A percentile compares a stretch with the other conserved stretches of the same genome.
phyloP scores from a whole-genome alignment of 1,140 invertebrate species.

The Solenopsis invicta region DNA sequence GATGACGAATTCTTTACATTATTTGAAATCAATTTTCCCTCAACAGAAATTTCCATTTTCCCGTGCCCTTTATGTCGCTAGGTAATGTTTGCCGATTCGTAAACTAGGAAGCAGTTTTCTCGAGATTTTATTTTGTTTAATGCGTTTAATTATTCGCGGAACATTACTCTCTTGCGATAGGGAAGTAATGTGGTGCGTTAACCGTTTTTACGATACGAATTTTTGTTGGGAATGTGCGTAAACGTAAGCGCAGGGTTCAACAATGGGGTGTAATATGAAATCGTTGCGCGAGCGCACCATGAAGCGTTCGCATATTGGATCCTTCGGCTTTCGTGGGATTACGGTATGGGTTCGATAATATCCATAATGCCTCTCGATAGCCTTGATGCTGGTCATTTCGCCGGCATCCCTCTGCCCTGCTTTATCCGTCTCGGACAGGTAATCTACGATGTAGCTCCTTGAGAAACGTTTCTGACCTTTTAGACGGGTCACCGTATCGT shows the following conservation, averaged over 20 bases:
- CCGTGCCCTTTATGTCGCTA: too few relatives aligned
- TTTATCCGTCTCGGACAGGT: conserved; percentile 31
- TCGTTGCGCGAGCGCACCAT: conserved; percentile 9
- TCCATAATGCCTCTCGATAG: conserved; percentile 55
- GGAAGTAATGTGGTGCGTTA: background rate
- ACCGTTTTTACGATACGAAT: conserved; percentile 1
- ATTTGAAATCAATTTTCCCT: conserved; percentile 13
- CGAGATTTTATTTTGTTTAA: background rate
- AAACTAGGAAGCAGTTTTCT: background rate
- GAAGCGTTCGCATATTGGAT: conserved; percentile 55
- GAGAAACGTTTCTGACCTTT: conserved; percentile 38
- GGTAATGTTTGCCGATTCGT: background rate
- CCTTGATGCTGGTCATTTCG: conserved; percentile 36
- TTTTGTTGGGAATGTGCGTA: conserved; percentile 1
- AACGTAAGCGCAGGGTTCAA: background rate
- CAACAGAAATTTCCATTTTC: background rate
- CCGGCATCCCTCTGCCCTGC: background rate
- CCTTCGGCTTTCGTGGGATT: conserved; percentile 49
- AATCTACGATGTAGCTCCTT: conserved; percentile 46
- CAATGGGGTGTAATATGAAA: conserved; percentile 39
- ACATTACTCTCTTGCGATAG: background rate
- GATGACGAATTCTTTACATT: conserved; percentile 29
- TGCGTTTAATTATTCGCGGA: background rate
- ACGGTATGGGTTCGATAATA: conserved; percentile 48
- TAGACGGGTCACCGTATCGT: conserved; percentile 47